phyloP scores from a whole-genome alignment of 1,140 invertebrate species.

The Doryteuthis pealeii region DNA sequence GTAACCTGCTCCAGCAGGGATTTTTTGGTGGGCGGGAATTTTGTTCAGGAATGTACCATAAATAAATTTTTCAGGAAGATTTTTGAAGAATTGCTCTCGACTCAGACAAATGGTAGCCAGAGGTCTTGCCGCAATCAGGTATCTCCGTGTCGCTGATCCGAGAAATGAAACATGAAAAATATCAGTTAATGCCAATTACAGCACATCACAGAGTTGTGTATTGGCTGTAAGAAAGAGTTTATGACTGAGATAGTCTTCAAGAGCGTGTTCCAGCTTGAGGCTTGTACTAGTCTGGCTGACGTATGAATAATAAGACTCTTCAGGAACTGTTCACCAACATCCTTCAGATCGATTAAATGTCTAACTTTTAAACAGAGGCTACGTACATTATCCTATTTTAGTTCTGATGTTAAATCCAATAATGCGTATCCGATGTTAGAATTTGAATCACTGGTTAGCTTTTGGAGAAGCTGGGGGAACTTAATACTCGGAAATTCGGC shows the following conservation, averaged over 20 bases:
- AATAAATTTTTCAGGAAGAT: slow-evolving; percentile 51
- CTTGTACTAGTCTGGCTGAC: slow-evolving; percentile 45
- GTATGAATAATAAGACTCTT: slow-evolving; percentile 42
- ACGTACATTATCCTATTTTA: slow-evolving; percentile 52
- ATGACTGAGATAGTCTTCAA: slow-evolving; percentile 50
- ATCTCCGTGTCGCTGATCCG: slow-evolving; percentile 47
- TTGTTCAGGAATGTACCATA: slow-evolving; percentile 53
- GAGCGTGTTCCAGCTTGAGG: slow-evolving; percentile 43
- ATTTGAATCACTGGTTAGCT: neutral
- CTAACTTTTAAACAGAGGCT: slow-evolving; percentile 35
- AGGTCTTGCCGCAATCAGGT: slow-evolving; percentile 45
- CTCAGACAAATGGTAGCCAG: slow-evolving; percentile 55
- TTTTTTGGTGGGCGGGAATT: slow-evolving; percentile 51
- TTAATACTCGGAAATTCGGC: neutral
- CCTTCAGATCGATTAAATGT: slow-evolving; percentile 33
- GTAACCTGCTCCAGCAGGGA: slow-evolving; percentile 51
- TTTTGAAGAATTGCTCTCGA: slow-evolving; percentile 54
- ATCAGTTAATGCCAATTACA: slow-evolving; percentile 51
- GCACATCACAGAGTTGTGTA: slow-evolving; percentile 42
- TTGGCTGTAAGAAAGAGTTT: slow-evolving; percentile 42
- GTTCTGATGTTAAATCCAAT: slow-evolving; percentile 46
- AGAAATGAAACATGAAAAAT: slow-evolving; percentile 59
- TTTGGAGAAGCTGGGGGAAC: neutral
- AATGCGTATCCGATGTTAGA: slow-evolving; percentile 44
- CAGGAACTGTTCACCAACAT: slow-evolving; percentile 37